These are phyloP conservation scores for Megalurothrips usitatus DNA, from an alignment of 2,888 invertebrate species.

Conservation along the genomic window DNA sequence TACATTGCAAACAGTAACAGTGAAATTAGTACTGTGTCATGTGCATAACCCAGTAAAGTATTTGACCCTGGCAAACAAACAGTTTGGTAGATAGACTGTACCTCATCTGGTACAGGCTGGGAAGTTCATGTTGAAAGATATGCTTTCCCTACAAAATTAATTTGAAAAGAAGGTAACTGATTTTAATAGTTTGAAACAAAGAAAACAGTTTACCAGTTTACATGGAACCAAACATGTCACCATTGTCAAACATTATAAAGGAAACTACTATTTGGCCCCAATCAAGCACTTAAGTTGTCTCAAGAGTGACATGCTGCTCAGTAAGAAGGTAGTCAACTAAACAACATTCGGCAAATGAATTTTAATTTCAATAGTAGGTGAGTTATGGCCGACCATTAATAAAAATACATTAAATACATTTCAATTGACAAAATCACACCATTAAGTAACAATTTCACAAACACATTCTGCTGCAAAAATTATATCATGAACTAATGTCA, in stretches of 20 bases:
- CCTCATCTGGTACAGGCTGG: background rate
- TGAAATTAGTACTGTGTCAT: background rate
- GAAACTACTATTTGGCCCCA: conserved; percentile 11
- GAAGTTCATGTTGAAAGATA: conserved; percentile 2
- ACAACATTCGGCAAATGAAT: background rate
- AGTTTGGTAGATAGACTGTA: background rate
- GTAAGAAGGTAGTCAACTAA: background rate
- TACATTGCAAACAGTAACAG: background rate
- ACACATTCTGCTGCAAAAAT: background rate
- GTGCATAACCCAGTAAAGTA: background rate
- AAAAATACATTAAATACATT: conserved; percentile 18
- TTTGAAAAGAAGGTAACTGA: background rate
- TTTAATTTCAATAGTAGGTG: background rate
- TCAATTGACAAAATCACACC: conserved; percentile 23
- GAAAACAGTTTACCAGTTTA: background rate
- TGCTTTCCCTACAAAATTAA: background rate
- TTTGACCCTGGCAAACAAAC: background rate
- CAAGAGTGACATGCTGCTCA: background rate
- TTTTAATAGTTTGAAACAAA: background rate
- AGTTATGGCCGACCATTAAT: conserved; percentile 2
- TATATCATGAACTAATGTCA: background rate
- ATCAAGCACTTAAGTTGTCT: background rate
- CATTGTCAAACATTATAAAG: background rate
- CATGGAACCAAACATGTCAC: background rate
- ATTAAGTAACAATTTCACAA: background rate